phyloP scores from a whole-genome alignment of 2,888 invertebrate species.

The Xanthorhoe spadicearia region DNA sequence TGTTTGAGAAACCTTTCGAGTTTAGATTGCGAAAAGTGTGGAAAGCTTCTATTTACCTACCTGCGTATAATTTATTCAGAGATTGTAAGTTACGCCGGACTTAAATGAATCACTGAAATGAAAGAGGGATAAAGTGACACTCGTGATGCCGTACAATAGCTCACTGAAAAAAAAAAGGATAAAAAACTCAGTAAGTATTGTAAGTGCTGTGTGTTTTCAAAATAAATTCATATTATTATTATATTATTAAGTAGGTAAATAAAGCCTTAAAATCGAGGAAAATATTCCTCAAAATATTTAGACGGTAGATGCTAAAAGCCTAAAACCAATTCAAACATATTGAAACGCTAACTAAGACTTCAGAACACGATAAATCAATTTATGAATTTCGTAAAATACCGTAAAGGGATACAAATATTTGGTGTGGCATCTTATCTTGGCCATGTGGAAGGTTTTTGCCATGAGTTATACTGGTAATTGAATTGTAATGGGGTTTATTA shows the following conservation, averaged over 20 bases:
- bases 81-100: conserved; percentile 46
- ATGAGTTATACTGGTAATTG: neutral
- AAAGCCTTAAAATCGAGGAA: neutral
- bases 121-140: conserved; percentile 7
- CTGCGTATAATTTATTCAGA: conserved; percentile 55
- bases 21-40: conserved; percentile 77
- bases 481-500: conserved; percentile 6
- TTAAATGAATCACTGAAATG: conserved; percentile 44
- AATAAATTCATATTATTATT: too few relatives aligned
- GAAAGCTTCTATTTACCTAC: conserved; percentile 65
- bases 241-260: too few relatives aligned
- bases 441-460: conserved; percentile 3
- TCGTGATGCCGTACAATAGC: neutral
- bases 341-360: conserved; percentile 30
- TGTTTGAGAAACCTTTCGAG: conserved; percentile 77
- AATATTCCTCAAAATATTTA: conserved; percentile 1
- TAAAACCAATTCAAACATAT: conserved; percentile 21
- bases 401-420: conserved; percentile 5
- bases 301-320: conserved; percentile 18
- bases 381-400: conserved; percentile 19
- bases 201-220: too few relatives aligned
- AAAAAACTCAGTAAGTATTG: too few relatives aligned
- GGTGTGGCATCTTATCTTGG: neutral
- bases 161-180: too few relatives aligned
- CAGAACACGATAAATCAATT: conserved; percentile 17